phyloP scores from a whole-genome alignment of 2,113 vertebrate genomes.

The Varanus komodoensis region DNA sequence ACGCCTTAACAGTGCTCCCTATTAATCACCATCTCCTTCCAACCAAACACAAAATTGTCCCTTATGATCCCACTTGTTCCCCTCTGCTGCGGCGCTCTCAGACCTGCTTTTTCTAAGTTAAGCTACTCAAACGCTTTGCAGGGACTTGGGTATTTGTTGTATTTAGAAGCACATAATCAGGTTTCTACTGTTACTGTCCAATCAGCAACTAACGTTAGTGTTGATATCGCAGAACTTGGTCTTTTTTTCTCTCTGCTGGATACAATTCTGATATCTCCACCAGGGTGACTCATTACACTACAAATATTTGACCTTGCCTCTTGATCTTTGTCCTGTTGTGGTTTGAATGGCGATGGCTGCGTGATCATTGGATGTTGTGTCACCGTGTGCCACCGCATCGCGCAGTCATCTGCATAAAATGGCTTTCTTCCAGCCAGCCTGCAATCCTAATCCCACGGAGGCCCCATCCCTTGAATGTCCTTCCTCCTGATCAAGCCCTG shows the following conservation, averaged over 20 bases:
- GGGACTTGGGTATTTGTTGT: conserved; percentile 15
- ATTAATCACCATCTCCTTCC: conserved; percentile 66
- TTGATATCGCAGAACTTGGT: not conserved
- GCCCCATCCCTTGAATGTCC: not conserved
- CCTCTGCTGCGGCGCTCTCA: conserved; percentile 48
- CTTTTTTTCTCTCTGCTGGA: conserved; percentile 19
- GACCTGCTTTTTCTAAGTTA: conserved; percentile 42
- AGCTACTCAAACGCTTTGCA: conserved; percentile 14
- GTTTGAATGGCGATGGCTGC: conserved; percentile 21
- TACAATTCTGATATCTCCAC: not conserved
- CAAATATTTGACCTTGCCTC: not conserved
- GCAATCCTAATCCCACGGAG: not conserved
- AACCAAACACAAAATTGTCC: conserved; percentile 71
- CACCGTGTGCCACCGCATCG: conserved; percentile 33
- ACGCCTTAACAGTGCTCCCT: conserved; percentile 73
- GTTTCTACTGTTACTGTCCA: not conserved
- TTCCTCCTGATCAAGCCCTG: not conserved
- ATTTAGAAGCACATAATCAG: not conserved
- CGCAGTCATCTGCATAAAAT: conserved; percentile 59
- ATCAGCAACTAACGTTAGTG: conserved; percentile 1
- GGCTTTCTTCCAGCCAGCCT: conserved; percentile 50
- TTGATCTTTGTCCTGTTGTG: conserved; percentile 20
- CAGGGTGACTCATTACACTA: not conserved
- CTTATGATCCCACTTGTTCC: conserved; percentile 57
- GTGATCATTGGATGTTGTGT: conserved; percentile 41